Evolutionary conservation across 2,888 invertebrate species (phyloP).

Genomic region (Itoplectis maculator): DNA sequence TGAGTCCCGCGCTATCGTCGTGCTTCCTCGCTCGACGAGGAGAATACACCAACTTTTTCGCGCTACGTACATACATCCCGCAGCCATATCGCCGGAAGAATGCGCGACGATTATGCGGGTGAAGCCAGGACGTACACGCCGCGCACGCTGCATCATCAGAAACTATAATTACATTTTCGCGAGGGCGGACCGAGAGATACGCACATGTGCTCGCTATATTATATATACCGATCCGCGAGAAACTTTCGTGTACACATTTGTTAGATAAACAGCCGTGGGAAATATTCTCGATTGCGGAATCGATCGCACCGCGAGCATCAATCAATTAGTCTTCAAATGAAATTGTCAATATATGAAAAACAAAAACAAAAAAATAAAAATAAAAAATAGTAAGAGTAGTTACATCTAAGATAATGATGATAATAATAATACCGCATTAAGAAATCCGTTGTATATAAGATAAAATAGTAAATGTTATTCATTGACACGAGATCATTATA

Average conservation of each 20-base stretch:
- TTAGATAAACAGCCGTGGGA: background rate
- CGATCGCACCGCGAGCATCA: background rate
- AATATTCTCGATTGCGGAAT: background rate
- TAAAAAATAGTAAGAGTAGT: too few species aligned
- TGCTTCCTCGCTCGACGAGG: constrained; percentile 46
- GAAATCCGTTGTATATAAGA: too few species aligned
- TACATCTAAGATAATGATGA: too few species aligned
- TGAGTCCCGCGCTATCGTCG: constrained; percentile 21
- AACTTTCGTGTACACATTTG: background rate
- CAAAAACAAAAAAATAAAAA: constrained; percentile 19
- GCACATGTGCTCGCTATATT: constrained; percentile 6
- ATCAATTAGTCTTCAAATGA: too few species aligned
- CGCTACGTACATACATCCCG: background rate
- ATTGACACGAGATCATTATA: too few species aligned
- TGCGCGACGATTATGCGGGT: constrained; percentile 45
- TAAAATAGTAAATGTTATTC: too few species aligned
- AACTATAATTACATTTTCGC: constrained; percentile 73
- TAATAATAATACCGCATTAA: too few species aligned
- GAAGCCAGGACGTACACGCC: constrained; percentile 28
- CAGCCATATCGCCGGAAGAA: constrained; percentile 50
- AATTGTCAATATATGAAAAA: constrained; percentile 22
- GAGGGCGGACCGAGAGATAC: constrained; percentile 65
- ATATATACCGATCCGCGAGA: background rate
- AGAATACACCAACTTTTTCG: background rate
- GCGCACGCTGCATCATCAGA: constrained; percentile 19